phyloP scores from a whole-genome alignment of 2,797 vertebrate genomes.

The Merluccius polli region DNA sequence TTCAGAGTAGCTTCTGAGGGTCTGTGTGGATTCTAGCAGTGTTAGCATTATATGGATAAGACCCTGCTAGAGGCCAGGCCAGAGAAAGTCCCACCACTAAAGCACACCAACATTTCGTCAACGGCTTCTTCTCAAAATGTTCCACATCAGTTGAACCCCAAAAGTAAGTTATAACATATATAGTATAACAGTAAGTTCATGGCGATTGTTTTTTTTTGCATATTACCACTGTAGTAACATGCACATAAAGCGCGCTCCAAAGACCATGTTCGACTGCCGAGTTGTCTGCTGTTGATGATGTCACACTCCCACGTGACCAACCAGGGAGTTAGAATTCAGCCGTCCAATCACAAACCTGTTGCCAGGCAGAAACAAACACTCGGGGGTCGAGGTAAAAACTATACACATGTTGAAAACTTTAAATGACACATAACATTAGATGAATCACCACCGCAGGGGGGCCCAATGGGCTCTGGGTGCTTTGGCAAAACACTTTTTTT shows the following conservation, averaged over 20 bases:
- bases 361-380: constrained; percentile 36
- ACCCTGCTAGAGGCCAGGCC: no score
- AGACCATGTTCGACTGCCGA: no score
- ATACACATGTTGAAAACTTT: constrained; percentile 65
- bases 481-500: constrained; percentile 65
- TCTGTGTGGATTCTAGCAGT: no score
- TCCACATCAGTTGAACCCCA: no score
- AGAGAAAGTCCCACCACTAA: background rate
- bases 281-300: background rate
- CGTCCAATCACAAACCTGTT: constrained; percentile 25
- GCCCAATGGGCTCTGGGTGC: constrained; percentile 65
- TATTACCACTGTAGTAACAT: no score
- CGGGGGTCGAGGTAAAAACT: constrained; percentile 49
- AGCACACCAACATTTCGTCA: background rate
- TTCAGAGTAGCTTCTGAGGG: no score
- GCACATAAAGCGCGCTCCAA: constrained; percentile 3
- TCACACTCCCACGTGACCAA: constrained; percentile 10
- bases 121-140: background rate
- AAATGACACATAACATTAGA: constrained; percentile 75
- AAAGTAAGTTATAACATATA: no score
- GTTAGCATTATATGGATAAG: no score
- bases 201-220: no score
- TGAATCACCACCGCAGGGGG: constrained; percentile 73
- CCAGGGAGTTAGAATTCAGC: constrained; percentile 48
- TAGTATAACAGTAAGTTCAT: no score